Conservation (phyloP, 2,888 invertebrate species). For the Thyatira batis region DNA sequence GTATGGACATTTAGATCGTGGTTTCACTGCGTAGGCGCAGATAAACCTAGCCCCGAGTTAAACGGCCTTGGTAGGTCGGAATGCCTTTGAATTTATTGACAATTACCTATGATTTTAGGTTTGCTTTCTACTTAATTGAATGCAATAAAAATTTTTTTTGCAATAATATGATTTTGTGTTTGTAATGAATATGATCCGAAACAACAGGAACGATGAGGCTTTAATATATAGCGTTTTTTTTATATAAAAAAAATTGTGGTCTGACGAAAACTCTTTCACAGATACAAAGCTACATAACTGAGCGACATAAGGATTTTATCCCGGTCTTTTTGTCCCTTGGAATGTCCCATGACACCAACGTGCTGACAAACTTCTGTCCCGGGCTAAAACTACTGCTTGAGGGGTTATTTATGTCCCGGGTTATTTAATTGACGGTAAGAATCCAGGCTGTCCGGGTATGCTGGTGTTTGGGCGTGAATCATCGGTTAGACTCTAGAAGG, state of each 20-base stretch:
- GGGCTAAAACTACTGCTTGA: neutral
- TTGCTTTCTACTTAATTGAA: too few relatives aligned
- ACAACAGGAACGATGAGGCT: too few relatives aligned
- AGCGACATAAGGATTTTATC: too few relatives aligned
- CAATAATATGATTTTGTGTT: too few relatives aligned
- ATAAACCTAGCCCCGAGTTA: constrained; percentile 15
- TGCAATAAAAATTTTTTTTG: too few relatives aligned
- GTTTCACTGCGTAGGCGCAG: constrained; percentile 31
- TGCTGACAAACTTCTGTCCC: neutral
- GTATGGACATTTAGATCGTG: too few relatives aligned
- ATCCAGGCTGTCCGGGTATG: constrained; percentile 29
- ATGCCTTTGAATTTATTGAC: neutral
- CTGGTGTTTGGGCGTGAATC: constrained; percentile 24
- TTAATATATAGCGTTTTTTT: too few relatives aligned
- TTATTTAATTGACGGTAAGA: constrained; percentile 33
- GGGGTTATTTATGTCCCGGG: neutral
- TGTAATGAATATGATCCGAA: too few relatives aligned
- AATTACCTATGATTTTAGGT: neutral
- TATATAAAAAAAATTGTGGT: too few relatives aligned
- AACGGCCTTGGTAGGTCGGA: neutral
- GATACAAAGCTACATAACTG: too few relatives aligned
- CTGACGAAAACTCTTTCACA: too few relatives aligned
- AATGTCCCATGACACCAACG: neutral
- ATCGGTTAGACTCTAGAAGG: constrained; percentile 5
- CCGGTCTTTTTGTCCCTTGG: too few relatives aligned